Conservation (phyloP, 2,888 invertebrate species). For the Agrilus cyanescens region DNA sequence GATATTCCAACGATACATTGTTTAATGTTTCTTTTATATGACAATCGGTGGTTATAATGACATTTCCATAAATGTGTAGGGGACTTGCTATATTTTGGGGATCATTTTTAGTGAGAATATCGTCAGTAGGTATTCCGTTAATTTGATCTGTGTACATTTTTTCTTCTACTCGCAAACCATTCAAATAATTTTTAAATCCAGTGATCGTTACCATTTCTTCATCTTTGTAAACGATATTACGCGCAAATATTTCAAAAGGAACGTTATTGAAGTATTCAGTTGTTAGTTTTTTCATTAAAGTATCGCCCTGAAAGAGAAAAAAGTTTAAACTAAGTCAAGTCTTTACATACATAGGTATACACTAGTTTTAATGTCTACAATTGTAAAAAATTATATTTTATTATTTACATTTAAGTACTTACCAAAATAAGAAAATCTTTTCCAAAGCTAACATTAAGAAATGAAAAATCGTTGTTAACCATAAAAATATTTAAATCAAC, state of each 20-base stretch:
- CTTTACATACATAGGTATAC: background rate
- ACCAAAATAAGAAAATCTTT: constrained; percentile 24
- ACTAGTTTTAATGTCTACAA: too few relatives aligned
- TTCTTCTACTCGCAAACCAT: constrained; percentile 29
- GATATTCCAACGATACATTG: constrained; percentile 19
- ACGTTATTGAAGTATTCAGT: constrained; percentile 30
- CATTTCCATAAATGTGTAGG: constrained; percentile 27
- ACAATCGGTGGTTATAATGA: constrained; percentile 26
- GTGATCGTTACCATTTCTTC: constrained; percentile 26
- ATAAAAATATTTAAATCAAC: too few relatives aligned
- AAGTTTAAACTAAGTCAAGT: background rate
- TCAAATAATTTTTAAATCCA: constrained; percentile 32
- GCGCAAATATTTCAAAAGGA: constrained; percentile 30
- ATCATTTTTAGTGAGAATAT: constrained; percentile 33
- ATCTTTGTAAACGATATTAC: constrained; percentile 35
- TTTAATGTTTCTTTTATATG: constrained; percentile 29
- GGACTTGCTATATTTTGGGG: constrained; percentile 27
- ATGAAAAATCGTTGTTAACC: too few relatives aligned
- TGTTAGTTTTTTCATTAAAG: constrained; percentile 22
- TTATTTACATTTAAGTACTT: background rate
- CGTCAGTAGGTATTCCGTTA: constrained; percentile 29
- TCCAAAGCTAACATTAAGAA: constrained; percentile 17
- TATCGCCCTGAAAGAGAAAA: constrained; percentile 20
- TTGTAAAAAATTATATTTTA: too few relatives aligned
- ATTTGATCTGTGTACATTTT: constrained; percentile 25